A percentile compares a stretch with the other conserved stretches of the same genome.
Evolutionary conservation across 1,140 invertebrate genomes (phyloP).

Genomic region (Temnothorax curvispinosus): DNA sequence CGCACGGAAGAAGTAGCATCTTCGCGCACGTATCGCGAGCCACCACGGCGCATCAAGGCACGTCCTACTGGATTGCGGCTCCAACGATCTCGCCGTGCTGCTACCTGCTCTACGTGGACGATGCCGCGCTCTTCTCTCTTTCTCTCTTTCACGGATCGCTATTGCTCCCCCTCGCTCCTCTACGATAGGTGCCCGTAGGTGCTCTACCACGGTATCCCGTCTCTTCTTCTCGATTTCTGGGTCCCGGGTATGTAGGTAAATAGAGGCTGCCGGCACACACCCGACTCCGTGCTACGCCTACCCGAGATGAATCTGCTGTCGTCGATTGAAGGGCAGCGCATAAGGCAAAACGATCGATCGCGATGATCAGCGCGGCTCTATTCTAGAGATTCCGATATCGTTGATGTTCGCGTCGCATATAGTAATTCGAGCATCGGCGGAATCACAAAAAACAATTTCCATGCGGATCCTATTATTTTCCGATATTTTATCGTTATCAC

Average conservation of each 20-base stretch:
- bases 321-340: slow-evolving; percentile 48
- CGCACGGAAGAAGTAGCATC: slow-evolving; percentile 83
- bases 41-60: slow-evolving; percentile 84
- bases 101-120: slow-evolving; percentile 75
- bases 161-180: background rate
- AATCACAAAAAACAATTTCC: background rate
- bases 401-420: background rate
- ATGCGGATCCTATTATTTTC: background rate
- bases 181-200: background rate
- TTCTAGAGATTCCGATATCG: background rate
- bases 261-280: slow-evolving; percentile 38
- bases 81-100: slow-evolving; percentile 74
- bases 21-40: slow-evolving; percentile 83
- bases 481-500: background rate
- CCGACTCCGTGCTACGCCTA: slow-evolving; percentile 54
- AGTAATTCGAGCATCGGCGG: background rate
- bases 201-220: background rate
- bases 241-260: slow-evolving; percentile 53
- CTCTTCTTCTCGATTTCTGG: slow-evolving; percentile 34
- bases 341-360: slow-evolving; percentile 25
- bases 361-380: slow-evolving; percentile 7
- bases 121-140: background rate
- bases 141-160: background rate
- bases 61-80: slow-evolving; percentile 84
- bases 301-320: slow-evolving; percentile 48